Evolutionary conservation across 2,888 invertebrate species (phyloP), one percentile per base, ranked within the genome.

Genomic region (Acleris cristana): DNA sequence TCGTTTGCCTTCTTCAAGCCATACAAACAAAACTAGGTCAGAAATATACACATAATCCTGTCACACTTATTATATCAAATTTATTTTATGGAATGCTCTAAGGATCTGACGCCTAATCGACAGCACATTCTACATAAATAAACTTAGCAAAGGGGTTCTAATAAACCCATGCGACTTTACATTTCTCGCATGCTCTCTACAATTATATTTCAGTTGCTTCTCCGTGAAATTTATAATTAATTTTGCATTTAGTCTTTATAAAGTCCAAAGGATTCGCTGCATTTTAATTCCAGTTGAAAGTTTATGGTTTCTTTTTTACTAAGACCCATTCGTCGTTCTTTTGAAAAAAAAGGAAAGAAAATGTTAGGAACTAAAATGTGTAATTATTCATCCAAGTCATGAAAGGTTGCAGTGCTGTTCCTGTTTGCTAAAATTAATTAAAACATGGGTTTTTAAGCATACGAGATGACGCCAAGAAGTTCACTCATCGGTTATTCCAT

Each of bases 211-310:
- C 70, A 77, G 77, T 77, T 74, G 80, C 74, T 76, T 76, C 75
- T 80, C 79, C 78, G 79, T 76, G 70, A 74, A 77, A 77, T 80
- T 77, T 75, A 67, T 81, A 83, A 84, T 87, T 82, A 85, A 83
- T 87, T 83, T 83, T 76, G 76, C 79, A 82, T 82, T 83, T 74
- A 45, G 57, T 52, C 44, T 44, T 57, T 44, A 52, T 23, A 23
- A n/a, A 44, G 52, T 45, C 51, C 56, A 52, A 64, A 64, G 40
- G 49, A 8, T 55, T 44, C 21, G 59, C 19, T 12, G 30, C 21
- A 7, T 57, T 64, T 49, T 45, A 34, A 56, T 64, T 64, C 23
- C 19, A n/a, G 23, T 51, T 55, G 54, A 12, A n/a, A 59, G 49
- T 23, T 57, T 49, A 23, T 45, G 57, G 23, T 16, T 21, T 44